Evolutionary conservation across 2,888 invertebrate species (phyloP).

Genomic region (Drosophila recens): DNA sequence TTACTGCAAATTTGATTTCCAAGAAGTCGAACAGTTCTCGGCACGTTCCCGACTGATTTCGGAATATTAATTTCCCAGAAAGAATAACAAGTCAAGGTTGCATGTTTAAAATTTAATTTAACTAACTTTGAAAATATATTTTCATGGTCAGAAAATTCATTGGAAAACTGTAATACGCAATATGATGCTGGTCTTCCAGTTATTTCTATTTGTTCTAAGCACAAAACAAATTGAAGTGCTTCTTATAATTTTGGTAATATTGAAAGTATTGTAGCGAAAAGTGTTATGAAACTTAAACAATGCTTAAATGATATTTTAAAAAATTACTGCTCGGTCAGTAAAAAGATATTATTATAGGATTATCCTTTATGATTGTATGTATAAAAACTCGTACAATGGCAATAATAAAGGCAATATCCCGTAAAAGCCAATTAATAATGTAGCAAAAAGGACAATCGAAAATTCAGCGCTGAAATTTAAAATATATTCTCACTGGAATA

Average conservation of each 20-base stretch:
- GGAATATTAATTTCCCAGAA: slow-evolving; percentile 1
- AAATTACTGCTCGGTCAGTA: too few relatives aligned
- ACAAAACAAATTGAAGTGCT: neutral
- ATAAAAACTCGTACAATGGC: neutral
- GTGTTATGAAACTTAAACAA: neutral
- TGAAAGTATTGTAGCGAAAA: neutral
- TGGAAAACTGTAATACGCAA: neutral
- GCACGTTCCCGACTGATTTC: neutral
- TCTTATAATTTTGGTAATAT: neutral
- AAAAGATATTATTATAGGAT: neutral
- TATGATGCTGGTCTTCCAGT: neutral
- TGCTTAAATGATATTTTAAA: too few relatives aligned
- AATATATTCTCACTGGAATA: neutral
- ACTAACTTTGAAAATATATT: neutral
- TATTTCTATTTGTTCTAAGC: neutral
- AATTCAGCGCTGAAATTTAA: slow-evolving; percentile 1
- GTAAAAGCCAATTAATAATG: neutral
- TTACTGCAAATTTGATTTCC: neutral
- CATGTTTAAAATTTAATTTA: neutral
- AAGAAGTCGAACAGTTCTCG: neutral
- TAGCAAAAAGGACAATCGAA: neutral
- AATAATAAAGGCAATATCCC: neutral
- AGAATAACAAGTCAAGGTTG: neutral
- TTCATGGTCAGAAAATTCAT: neutral
- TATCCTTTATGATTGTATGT: neutral